Conservation (phyloP, 2,797 vertebrate genomes). For the Mormyrops boulengeri region DNA sequence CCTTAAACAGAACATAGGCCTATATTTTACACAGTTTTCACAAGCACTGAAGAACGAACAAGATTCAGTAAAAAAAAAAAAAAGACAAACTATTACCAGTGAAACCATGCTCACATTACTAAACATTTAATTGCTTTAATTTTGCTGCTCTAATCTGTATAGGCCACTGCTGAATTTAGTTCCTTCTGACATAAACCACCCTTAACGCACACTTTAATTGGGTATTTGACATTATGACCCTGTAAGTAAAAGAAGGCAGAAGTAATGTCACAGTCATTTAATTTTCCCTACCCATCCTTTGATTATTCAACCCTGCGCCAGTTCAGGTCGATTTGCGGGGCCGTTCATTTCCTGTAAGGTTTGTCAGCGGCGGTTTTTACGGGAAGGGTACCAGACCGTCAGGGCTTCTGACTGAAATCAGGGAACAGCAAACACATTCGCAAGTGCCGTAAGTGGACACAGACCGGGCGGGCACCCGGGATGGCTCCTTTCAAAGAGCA, state of each 20-base stretch:
- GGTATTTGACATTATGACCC: neutral
- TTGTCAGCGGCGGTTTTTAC: slow-evolving; percentile 29
- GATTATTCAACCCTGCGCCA: slow-evolving; percentile 35
- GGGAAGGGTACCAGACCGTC: slow-evolving; percentile 45
- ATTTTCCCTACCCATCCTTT: slow-evolving; percentile 33
- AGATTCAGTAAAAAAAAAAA: neutral
- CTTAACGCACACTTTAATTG: slow-evolving; percentile 5
- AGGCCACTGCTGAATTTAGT: neutral
- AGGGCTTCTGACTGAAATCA: slow-evolving; percentile 46
- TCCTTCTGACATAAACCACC: neutral
- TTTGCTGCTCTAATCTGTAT: neutral
- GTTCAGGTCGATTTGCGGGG: slow-evolving; percentile 47
- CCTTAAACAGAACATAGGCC: neutral
- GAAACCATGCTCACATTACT: neutral
- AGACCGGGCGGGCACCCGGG: slow-evolving; percentile 67
- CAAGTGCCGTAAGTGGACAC: slow-evolving; percentile 57
- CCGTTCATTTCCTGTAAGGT: slow-evolving; percentile 34
- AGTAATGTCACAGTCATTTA: slow-evolving; percentile 23
- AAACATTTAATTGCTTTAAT: neutral
- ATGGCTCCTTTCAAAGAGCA: slow-evolving; percentile 56
- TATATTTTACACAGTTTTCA: neutral
- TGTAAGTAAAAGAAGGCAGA: neutral
- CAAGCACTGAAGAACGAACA: neutral
- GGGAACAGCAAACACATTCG: slow-evolving; percentile 52
- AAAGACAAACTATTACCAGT: neutral